Base-by-base conservation (phyloP, 2,888 invertebrate species). In the Diarsia dahlii region DNA sequence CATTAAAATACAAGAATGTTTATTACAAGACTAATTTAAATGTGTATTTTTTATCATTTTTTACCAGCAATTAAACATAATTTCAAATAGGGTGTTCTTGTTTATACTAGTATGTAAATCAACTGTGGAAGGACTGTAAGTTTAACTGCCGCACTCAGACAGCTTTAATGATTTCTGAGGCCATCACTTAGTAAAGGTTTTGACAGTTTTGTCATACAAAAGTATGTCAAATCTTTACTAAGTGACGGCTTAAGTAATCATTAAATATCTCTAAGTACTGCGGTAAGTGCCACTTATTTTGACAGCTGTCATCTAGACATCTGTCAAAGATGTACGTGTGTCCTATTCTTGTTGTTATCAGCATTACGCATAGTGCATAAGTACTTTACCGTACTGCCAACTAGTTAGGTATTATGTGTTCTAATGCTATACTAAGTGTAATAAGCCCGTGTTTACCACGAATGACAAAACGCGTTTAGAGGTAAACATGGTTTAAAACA, bases 341-440 rank as follows among this genome's bases (percentile, higher is more conserved):
- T 9, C 54, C 13, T n/a, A 46, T 56, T 63, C 54, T 64, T 78
- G 52, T 45, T 84, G 48, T 60, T 8, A 45, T 50, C 48, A 58
- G 34, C 39, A 23, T 23, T 12, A 54, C 0, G n/a, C 54, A 28
- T 63, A 58, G 18, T 48, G 10, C 28, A 45, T 58, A 58, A 13
- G 71, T 80, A 84, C 48, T 39, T 34, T 50, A 13, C 46, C 45
- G 60, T 80, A 71, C 71, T 65, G 54, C 58, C 80, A 79, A 80
- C 28, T 65, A 71, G 20, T 56, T 72, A 75, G 45, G 9, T 67
- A 48, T 28, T 52, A 66, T 79, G 72, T 84, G 60, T 84, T 65
- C 52, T 79, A 28, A 54, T 67, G 45, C 50, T 63, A 50, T 63
- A 20, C 62, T 76, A 48, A 12, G 20, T 56, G 34, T 45, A 20